These are phyloP conservation scores for Adineta ricciae DNA, from an alignment of 2,888 invertebrate species.

Conservation along the genomic window DNA sequence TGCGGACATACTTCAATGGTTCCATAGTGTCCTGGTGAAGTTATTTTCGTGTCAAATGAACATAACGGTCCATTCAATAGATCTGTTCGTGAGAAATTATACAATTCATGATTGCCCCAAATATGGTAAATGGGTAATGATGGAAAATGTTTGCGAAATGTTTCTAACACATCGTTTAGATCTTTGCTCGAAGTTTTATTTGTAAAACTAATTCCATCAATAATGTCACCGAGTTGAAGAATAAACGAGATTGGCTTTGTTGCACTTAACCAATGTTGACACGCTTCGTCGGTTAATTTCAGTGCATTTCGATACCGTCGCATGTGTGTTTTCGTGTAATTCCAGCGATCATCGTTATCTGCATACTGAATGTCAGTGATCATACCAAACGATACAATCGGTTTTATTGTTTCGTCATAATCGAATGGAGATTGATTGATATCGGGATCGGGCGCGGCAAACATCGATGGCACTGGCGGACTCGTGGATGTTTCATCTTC, in stretches of 20 bases:
- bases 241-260: constrained; percentile 40
- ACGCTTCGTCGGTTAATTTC: constrained; percentile 41
- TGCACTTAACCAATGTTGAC: constrained; percentile 39
- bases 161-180: background rate
- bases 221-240: constrained; percentile 48
- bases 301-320: constrained; percentile 47
- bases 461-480: background rate
- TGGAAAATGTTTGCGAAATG: background rate
- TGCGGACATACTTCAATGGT: constrained; percentile 1
- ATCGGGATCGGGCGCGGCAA: background rate
- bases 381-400: constrained; percentile 43
- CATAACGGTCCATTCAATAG: constrained; percentile 35
- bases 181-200: background rate
- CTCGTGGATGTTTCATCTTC: background rate
- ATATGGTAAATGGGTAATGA: constrained; percentile 40
- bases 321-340: constrained; percentile 40
- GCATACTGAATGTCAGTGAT: constrained; percentile 51
- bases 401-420: background rate
- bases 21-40: background rate
- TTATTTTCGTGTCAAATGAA: background rate
- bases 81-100: constrained; percentile 44
- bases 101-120: constrained; percentile 51
- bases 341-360: constrained; percentile 44
- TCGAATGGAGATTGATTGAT: background rate
- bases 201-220: constrained; percentile 41